Percentiles rank a stretch among this genome's conserved stretches.
Evolutionary conservation across 2,113 vertebrate genomes (phyloP).

Genomic region (Sapayoa aenigma): DNA sequence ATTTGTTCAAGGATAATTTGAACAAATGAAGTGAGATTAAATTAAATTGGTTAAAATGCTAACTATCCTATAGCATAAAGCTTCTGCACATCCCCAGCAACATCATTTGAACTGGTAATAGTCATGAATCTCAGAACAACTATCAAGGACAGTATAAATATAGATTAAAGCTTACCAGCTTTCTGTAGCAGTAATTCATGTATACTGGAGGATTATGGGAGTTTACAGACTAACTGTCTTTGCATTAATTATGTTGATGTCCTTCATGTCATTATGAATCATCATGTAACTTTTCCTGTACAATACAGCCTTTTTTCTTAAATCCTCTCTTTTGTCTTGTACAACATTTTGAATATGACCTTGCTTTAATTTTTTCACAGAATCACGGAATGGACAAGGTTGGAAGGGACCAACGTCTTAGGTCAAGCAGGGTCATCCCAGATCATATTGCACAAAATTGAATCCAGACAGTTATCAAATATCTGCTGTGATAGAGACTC

Average conservation of each 20-base stretch:
- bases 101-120: not conserved
- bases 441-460: not conserved
- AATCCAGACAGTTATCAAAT: not conserved
- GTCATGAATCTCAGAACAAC: not conserved
- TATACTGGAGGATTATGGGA: not conserved
- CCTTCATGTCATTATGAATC: not conserved
- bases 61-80: not conserved
- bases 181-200: not conserved
- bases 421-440: not conserved
- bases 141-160: not conserved
- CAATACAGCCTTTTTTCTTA: not conserved
- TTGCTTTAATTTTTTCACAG: not conserved
- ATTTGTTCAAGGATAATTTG: not conserved
- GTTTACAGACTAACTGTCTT: not conserved
- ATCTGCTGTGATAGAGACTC: not conserved
- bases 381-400: not conserved
- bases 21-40: not conserved
- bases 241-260: not conserved
- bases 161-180: not conserved
- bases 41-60: not conserved
- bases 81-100: not conserved
- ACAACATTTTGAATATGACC: not conserved
- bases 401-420: not conserved
- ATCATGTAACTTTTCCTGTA: not conserved
- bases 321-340: not conserved